Conservation (phyloP, 2,888 invertebrate species). For the Apodemia hepburni region DNA sequence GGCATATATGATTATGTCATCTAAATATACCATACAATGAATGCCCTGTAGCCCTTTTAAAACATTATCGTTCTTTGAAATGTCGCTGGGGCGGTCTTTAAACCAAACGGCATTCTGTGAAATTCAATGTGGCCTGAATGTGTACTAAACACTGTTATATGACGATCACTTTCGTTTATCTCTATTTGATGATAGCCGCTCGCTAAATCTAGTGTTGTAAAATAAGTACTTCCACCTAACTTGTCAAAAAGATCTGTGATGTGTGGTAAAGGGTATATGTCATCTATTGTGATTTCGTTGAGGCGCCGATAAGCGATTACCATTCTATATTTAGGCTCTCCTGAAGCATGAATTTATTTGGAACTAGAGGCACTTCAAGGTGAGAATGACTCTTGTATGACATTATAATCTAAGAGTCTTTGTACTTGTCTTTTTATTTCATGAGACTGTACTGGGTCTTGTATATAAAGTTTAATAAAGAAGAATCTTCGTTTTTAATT, state of each 20-base stretch:
- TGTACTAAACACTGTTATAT: slow-evolving; percentile 30
- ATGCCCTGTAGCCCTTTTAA: slow-evolving; percentile 31
- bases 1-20: slow-evolving; percentile 41
- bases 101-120: slow-evolving; percentile 31
- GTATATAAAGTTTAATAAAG: slow-evolving; percentile 25
- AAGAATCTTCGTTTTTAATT: slow-evolving; percentile 32
- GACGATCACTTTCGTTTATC: slow-evolving; percentile 22
- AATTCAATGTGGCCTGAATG: slow-evolving; percentile 32
- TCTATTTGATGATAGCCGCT: slow-evolving; percentile 36
- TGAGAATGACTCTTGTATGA: slow-evolving; percentile 27
- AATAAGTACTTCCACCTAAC: no score
- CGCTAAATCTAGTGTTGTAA: slow-evolving; percentile 31
- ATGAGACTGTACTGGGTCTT: slow-evolving; percentile 24
- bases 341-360: slow-evolving; percentile 26
- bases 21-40: slow-evolving; percentile 38
- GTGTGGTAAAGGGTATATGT: slow-evolving; percentile 34
- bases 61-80: slow-evolving; percentile 34
- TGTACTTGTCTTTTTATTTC: slow-evolving; percentile 30
- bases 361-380: slow-evolving; percentile 34
- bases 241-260: no score
- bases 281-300: slow-evolving; percentile 33
- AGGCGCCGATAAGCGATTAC: slow-evolving; percentile 34
- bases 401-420: slow-evolving; percentile 30
- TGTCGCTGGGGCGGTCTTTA: slow-evolving; percentile 30
- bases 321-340: slow-evolving; percentile 32